A percentile compares a stretch with the other conserved stretches of the same genome.
Conservation (phyloP, 1,140 invertebrate genomes). For the Brachionus plicatilis region DNA sequence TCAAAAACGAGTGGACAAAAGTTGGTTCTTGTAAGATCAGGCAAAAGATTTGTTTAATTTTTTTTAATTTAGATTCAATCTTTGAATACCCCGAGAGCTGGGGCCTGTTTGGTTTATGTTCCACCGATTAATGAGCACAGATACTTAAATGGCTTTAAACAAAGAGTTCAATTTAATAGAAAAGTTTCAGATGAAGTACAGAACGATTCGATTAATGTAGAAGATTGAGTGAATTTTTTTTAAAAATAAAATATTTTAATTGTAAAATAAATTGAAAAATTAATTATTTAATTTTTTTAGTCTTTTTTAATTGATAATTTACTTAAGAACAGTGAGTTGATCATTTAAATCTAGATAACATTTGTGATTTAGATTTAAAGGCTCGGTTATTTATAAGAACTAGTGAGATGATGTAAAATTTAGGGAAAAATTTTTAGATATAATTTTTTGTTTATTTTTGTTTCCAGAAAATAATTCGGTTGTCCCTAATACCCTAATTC, state of each 20-base stretch:
- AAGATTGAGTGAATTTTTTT: neutral
- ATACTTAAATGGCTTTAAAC: neutral
- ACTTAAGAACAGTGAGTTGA: too few relatives aligned
- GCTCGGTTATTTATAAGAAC: too few relatives aligned
- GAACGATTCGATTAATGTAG: neutral
- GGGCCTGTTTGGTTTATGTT: slow-evolving; percentile 32
- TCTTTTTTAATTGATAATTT: too few relatives aligned
- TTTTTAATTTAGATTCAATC: slow-evolving; percentile 2
- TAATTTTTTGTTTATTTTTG: too few relatives aligned
- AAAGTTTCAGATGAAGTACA: neutral
- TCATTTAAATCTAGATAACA: too few relatives aligned
- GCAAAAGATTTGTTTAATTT: neutral
- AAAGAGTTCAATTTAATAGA: neutral
- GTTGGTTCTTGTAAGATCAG: neutral
- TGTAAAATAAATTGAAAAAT: neutral
- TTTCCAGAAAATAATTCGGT: too few relatives aligned
- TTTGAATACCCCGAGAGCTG: slow-evolving; percentile 13
- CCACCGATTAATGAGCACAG: neutral
- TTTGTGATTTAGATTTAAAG: too few relatives aligned
- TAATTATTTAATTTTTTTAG: too few relatives aligned
- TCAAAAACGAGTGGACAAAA: slow-evolving; percentile 53
- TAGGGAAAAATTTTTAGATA: too few relatives aligned
- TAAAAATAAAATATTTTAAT: neutral
- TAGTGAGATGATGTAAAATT: too few relatives aligned
- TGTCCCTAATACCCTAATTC: too few relatives aligned